Percentiles rank a stretch among this genome's conserved stretches.
Conservation (phyloP, 2,113 vertebrate genomes). For the Cyprinodon variegatus region DNA sequence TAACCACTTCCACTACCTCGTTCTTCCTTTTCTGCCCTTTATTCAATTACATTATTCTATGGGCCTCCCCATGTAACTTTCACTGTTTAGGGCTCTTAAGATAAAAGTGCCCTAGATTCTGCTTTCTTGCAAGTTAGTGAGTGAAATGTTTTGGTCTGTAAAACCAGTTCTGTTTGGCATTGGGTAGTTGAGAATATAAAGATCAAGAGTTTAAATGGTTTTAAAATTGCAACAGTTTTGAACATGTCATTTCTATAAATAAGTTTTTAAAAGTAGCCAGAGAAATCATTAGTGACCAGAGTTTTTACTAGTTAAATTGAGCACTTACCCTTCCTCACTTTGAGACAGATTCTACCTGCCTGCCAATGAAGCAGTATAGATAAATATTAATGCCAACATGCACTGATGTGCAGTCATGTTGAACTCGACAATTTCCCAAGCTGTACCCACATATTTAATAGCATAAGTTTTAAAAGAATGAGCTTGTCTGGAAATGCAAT, state of each 20-base stretch:
- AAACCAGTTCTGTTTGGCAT: background rate
- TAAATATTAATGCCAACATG: too few relatives aligned
- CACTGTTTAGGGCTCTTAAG: conserved; percentile 19
- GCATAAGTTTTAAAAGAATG: too few relatives aligned
- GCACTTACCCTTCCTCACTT: background rate
- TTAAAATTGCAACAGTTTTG: background rate
- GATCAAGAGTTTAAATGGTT: background rate
- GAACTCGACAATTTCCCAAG: too few relatives aligned
- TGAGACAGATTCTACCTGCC: too few relatives aligned
- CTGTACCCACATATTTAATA: too few relatives aligned
- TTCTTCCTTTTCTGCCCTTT: conserved; percentile 12
- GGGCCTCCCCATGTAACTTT: conserved; percentile 7
- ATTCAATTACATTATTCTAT: conserved; percentile 28
- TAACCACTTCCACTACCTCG: conserved; percentile 46
- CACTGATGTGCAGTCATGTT: too few relatives aligned
- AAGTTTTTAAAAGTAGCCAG: background rate
- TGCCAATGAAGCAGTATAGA: too few relatives aligned
- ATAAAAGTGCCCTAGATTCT: conserved; percentile 5
- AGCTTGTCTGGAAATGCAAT: too few relatives aligned
- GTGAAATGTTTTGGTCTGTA: background rate
- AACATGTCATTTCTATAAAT: background rate
- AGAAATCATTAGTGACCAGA: background rate
- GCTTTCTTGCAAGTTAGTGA: background rate
- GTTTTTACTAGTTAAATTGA: background rate
- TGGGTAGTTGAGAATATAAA: background rate